A percentile compares a stretch with the other conserved stretches of the same genome.
Conservation (phyloP, 2,797 vertebrate genomes). For the Argya squamiceps region DNA sequence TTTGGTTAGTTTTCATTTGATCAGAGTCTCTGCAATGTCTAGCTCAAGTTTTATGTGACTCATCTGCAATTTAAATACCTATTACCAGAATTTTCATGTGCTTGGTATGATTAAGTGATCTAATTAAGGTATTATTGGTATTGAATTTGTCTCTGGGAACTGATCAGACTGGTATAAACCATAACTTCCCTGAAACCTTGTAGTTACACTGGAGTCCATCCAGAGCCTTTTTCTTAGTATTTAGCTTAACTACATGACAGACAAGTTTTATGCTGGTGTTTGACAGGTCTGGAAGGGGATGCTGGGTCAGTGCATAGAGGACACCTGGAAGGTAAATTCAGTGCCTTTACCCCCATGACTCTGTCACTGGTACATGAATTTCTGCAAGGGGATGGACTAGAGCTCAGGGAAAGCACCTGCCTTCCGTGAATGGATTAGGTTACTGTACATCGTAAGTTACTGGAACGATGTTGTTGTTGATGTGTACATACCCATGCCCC, state of each 20-base stretch:
- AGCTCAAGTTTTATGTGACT: neutral
- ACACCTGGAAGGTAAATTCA: neutral
- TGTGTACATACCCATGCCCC: neutral
- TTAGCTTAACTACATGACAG: accelerated
- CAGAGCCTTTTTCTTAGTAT: neutral
- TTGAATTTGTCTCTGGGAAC: neutral
- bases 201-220: neutral
- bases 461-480: neutral
- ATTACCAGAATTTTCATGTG: neutral
- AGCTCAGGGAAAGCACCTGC: neutral
- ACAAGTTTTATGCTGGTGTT: neutral
- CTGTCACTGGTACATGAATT: accelerated
- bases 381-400: accelerated
- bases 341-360: neutral
- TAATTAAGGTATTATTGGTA: neutral
- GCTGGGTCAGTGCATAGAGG: neutral
- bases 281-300: neutral
- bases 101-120: neutral
- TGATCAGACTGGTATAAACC: neutral
- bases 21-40: neutral
- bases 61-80: slow-evolving; percentile 27
- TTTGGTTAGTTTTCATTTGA: slow-evolving; percentile 16
- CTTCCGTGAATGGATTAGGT: neutral
- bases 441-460: neutral
- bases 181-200: neutral